Base-by-base conservation (phyloP, 2,888 invertebrate genomes). In the Platerodrilus igneus region DNA sequence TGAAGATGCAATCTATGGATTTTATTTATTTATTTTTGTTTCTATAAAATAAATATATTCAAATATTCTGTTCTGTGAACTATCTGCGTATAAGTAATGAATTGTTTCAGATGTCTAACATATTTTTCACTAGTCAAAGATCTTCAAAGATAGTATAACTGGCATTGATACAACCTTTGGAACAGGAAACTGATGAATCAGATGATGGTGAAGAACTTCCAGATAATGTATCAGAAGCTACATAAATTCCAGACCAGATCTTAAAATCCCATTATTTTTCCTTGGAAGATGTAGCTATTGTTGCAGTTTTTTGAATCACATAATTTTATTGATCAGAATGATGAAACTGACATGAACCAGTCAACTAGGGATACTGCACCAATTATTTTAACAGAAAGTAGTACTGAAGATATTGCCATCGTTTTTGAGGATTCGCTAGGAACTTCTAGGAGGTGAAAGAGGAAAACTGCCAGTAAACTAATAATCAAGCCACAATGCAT, bases 201-300 rank as follows among this genome's bases (percentile, higher is more conserved):
- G 21, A 25, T 38, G 16, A 18, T 28, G 16, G 29, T 28, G 18
- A 21, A 16, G 26, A 37, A 27, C n/a, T 21, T 18, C 32, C 37
- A 10, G 19, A 20, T 36, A 37, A 37, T 30, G 21, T 29, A 19
- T n/a, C 16, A 8, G 6, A n/a, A n/a, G n/a, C n/a, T n/a, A n/a
- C n/a, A n/a, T n/a, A n/a, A n/a, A n/a, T n/a, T n/a, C n/a, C n/a
- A n/a, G n/a, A n/a, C n/a, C n/a, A n/a, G n/a, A n/a, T n/a, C n/a
- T n/a, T n/a, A n/a, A n/a, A n/a, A n/a, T n/a, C n/a, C n/a, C 7
- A 10, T 17, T 27, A 21, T n/a, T 22, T 9, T 37, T 22, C 27
- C 11, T 11, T 27, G 15, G 11, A 23, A 29, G 8, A 21, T n/a
- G 15, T 15, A 30, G n/a, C 26, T 26, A 17, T 41, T 8, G 17